phyloP scores from a whole-genome alignment of 2,797 vertebrate species.

The Muscicapa striata region DNA sequence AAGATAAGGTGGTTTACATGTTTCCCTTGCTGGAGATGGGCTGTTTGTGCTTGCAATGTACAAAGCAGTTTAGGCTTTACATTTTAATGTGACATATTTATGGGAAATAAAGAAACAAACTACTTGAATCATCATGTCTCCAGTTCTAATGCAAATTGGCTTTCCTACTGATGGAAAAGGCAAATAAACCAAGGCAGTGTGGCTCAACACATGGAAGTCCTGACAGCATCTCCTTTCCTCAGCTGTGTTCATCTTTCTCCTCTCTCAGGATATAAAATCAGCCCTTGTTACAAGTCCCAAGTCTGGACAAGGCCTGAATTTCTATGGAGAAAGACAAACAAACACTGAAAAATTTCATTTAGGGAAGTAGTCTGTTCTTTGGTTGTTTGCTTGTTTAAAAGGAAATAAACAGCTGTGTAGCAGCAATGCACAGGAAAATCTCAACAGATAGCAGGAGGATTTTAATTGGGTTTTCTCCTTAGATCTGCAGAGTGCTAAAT shows the following conservation, averaged over 20 bases:
- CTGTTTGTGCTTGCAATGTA: not conserved
- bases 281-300: not conserved
- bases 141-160: not conserved
- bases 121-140: not conserved
- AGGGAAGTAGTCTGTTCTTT: slow-evolving; percentile 17
- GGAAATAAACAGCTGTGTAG: slow-evolving; percentile 3
- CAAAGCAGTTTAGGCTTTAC: not conserved
- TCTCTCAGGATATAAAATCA: not conserved
- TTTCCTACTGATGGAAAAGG: not conserved
- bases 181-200: not conserved
- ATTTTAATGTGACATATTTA: not conserved
- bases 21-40: not conserved
- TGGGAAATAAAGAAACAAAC: not conserved
- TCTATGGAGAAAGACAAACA: slow-evolving; percentile 57
- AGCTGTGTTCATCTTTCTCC: not conserved
- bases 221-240: not conserved
- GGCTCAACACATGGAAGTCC: not conserved
- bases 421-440: not conserved
- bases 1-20: not conserved
- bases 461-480: not conserved
- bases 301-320: not conserved
- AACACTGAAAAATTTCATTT: slow-evolving; percentile 28
- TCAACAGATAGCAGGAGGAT: not conserved
- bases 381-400: slow-evolving; percentile 2
- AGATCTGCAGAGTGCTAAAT: not conserved